Conservation (phyloP, 2,113 vertebrate genomes). For the Sinocyclocheilus anshuiensis region DNA sequence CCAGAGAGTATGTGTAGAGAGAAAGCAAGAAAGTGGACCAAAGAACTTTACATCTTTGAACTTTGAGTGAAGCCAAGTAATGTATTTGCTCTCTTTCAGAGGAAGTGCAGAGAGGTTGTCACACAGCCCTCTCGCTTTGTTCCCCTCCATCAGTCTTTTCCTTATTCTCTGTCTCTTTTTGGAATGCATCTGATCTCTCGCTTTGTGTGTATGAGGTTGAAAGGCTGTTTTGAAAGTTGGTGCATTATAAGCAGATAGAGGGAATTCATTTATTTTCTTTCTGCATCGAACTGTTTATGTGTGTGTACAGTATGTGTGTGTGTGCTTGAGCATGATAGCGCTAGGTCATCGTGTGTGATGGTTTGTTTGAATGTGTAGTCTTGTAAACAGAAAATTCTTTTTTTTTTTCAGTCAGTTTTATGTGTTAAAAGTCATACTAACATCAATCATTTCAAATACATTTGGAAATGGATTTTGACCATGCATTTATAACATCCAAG, state of each 20-base stretch:
- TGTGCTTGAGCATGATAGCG: slow-evolving; percentile 14
- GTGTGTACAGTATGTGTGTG: slow-evolving; percentile 13
- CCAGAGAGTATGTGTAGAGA: not conserved
- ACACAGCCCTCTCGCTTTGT: slow-evolving; percentile 6
- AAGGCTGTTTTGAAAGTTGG: slow-evolving; percentile 44
- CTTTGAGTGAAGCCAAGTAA: slow-evolving; percentile 24
- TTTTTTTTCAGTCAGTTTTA: not conserved
- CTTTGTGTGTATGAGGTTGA: slow-evolving; percentile 18
- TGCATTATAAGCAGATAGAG: slow-evolving; percentile 54
- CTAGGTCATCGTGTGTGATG: slow-evolving; percentile 7
- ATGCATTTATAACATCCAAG: not conserved
- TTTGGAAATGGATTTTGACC: not conserved
- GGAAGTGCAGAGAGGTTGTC: not conserved
- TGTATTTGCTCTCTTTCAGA: slow-evolving; percentile 34
- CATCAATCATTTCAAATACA: not conserved
- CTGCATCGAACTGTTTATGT: not conserved
- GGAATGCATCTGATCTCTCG: slow-evolving; percentile 24
- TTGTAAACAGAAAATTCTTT: not conserved
- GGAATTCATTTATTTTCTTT: slow-evolving; percentile 53
- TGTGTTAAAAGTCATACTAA: not conserved
- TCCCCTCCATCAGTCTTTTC: slow-evolving; percentile 12
- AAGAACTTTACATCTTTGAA: slow-evolving; percentile 32
- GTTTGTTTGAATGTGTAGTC: slow-evolving; percentile 14
- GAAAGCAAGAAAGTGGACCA: slow-evolving; percentile 7
- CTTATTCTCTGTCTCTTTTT: slow-evolving; percentile 18